A percentile compares a stretch with the other conserved stretches of the same genome.
phyloP scores from a whole-genome alignment of 2,113 vertebrate species.

The Coptodon rendalli region DNA sequence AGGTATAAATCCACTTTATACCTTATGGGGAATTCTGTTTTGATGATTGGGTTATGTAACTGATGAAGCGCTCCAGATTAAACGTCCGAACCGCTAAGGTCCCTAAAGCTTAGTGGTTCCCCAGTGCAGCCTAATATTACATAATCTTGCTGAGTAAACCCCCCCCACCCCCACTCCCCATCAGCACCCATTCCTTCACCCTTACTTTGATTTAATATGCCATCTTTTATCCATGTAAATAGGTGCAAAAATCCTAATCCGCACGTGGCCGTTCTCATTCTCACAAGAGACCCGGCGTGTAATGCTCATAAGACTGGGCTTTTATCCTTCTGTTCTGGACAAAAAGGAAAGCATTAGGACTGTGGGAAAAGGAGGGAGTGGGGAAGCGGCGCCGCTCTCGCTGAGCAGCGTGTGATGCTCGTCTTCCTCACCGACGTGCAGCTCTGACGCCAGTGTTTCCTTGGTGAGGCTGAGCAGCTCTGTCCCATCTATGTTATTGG shows the following conservation, averaged over 20 bases:
- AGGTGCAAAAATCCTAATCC: background rate
- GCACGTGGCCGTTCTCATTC: background rate
- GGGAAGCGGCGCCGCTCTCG: background rate
- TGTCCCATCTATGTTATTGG: constrained; percentile 89
- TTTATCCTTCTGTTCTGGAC: background rate
- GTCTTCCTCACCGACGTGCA: constrained; percentile 85
- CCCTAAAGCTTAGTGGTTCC: constrained; percentile 24
- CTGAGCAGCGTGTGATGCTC: constrained; percentile 4
- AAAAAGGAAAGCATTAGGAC: background rate
- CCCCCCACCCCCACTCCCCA: background rate
- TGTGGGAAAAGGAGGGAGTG: background rate
- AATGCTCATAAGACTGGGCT: background rate
- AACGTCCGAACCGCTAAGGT: constrained; percentile 20
- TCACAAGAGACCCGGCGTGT: background rate
- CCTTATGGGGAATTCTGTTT: constrained; percentile 29
- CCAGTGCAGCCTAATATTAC: constrained; percentile 21
- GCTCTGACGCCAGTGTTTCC: constrained; percentile 82
- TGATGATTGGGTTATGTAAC: constrained; percentile 40
- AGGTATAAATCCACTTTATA: constrained; percentile 27
- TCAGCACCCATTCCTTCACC: constrained; percentile 13
- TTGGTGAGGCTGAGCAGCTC: constrained; percentile 86
- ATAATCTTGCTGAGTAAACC: constrained; percentile 21
- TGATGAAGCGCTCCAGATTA: constrained; percentile 41
- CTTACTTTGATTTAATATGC: constrained; percentile 20
- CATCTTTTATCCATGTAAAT: constrained; percentile 6